Conservation (phyloP, 2,888 invertebrate species). For the Ectemnius lituratus region DNA sequence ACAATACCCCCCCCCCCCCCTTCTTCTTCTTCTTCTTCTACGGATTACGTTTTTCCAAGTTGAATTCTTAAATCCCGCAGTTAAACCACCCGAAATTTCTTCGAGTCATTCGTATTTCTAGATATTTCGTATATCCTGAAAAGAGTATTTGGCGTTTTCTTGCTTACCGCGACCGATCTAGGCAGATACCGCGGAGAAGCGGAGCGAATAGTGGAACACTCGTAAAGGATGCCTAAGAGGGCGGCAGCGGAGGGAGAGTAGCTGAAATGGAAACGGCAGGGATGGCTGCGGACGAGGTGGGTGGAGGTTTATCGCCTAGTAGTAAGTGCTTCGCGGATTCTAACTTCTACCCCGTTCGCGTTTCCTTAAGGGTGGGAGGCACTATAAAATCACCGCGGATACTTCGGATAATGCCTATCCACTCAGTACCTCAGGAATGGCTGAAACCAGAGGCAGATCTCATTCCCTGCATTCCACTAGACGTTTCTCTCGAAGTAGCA, state of each 20-base stretch:
- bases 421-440: neutral
- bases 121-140: no score
- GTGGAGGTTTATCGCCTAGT: slow-evolving; percentile 65
- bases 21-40: no score
- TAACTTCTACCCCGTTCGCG: slow-evolving; percentile 49
- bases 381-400: slow-evolving; percentile 67
- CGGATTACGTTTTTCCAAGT: no score
- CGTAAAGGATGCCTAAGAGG: slow-evolving; percentile 62
- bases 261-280: slow-evolving; percentile 67
- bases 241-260: slow-evolving; percentile 58
- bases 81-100: no score
- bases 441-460: slow-evolving; percentile 6
- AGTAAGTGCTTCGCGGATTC: slow-evolving; percentile 66
- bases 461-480: neutral
- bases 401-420: slow-evolving; percentile 55
- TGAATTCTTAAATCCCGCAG: no score
- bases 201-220: slow-evolving; percentile 58
- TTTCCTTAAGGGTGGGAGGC: slow-evolving; percentile 18
- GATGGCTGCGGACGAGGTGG: slow-evolving; percentile 53
- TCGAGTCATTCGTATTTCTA: no score
- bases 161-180: slow-evolving; percentile 29
- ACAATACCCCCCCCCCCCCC: no score
- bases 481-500: neutral
- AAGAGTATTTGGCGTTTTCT: no score
- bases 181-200: slow-evolving; percentile 30